phyloP scores from a whole-genome alignment of 2,113 vertebrate species.

The Sorex araneus region DNA sequence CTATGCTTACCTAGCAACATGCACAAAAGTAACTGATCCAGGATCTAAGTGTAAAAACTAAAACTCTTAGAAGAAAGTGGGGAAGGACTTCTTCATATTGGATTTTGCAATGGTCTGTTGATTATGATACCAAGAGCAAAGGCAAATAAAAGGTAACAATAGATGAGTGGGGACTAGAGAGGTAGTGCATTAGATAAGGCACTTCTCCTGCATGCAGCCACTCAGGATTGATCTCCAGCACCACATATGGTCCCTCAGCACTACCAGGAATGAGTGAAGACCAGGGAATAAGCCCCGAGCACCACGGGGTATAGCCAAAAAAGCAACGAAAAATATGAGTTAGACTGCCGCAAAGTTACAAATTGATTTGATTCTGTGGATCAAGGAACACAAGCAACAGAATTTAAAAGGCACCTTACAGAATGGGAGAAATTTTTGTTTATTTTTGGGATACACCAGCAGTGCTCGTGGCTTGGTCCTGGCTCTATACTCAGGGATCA shows the following conservation, averaged over 20 bases:
- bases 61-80: constrained; percentile 30
- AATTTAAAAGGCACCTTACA: neutral
- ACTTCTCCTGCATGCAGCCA: too few species aligned
- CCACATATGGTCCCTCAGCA: too few species aligned
- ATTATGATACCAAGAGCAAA: constrained; percentile 7
- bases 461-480: too few species aligned
- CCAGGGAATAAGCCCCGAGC: too few species aligned
- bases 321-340: constrained; percentile 1
- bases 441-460: too few species aligned
- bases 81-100: neutral
- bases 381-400: constrained; percentile 23
- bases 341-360: constrained; percentile 3
- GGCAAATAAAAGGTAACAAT: neutral
- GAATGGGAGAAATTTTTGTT: neutral
- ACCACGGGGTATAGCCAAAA: too few species aligned
- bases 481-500: too few species aligned
- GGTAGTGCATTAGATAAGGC: neutral
- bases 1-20: neutral
- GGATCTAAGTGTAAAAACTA: constrained; percentile 13
- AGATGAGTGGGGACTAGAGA: too few species aligned
- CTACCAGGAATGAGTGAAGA: too few species aligned
- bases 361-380: neutral
- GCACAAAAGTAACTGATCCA: constrained; percentile 25
- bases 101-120: neutral
- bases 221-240: too few species aligned